Conservation (phyloP, 2,113 vertebrate genomes). For the Limanda limanda region DNA sequence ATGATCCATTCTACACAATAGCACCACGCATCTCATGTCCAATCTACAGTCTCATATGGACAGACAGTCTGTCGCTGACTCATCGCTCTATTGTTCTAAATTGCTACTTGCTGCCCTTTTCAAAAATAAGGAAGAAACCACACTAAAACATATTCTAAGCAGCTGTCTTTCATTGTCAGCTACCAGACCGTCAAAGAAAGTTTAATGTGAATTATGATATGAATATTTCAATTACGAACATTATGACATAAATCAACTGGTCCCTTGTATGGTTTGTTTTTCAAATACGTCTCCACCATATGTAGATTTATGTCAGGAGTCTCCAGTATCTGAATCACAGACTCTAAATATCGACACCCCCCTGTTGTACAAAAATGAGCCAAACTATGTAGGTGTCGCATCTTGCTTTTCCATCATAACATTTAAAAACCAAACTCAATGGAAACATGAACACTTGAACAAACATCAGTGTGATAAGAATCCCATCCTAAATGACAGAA, state of each 20-base stretch:
- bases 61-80: conserved; percentile 31
- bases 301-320: background rate
- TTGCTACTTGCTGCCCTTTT: conserved; percentile 28
- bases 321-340: background rate
- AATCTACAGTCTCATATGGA: conserved; percentile 12
- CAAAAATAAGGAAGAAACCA: conserved; percentile 1
- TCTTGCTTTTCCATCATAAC: no score
- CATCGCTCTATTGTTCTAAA: conserved; percentile 60
- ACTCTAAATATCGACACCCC: no score
- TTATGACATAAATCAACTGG: background rate
- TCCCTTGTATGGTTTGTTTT: background rate
- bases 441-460: no score
- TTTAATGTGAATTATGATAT: background rate
- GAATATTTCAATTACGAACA: no score
- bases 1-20: background rate
- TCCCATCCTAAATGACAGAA: no score
- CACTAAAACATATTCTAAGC: background rate
- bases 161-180: background rate
- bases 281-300: background rate
- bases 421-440: no score
- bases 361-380: no score
- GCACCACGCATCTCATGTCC: background rate
- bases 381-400: no score
- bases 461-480: no score
- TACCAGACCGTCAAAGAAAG: background rate